A percentile compares a stretch with the other conserved stretches of the same genome.
Conservation (phyloP, 2,888 invertebrate species). For the Tetragonula carbonaria region DNA sequence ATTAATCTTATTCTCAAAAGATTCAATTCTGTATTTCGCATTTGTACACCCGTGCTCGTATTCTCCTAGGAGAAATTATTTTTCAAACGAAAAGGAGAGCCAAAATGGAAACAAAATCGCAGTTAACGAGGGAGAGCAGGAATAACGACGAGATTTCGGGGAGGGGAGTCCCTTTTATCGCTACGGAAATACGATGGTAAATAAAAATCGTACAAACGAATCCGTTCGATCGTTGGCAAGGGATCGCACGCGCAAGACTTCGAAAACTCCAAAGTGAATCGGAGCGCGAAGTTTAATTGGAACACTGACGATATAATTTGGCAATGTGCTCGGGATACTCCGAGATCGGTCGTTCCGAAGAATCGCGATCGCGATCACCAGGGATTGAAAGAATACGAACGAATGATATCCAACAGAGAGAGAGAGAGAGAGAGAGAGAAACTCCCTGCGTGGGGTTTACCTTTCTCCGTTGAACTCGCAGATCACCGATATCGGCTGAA, state of each 20-base stretch:
- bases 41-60: background rate
- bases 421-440: background rate
- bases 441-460: slow-evolving; percentile 30
- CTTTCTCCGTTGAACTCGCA: slow-evolving; percentile 28
- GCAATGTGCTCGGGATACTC: background rate
- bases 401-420: slow-evolving; percentile 16
- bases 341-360: slow-evolving; percentile 6
- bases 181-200: background rate
- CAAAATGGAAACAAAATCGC: background rate
- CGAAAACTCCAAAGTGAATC: slow-evolving; percentile 2
- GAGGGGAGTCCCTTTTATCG: background rate
- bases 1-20: background rate
- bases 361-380: background rate
- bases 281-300: slow-evolving; percentile 35
- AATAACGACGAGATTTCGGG: slow-evolving; percentile 13
- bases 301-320: slow-evolving; percentile 33
- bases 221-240: slow-evolving; percentile 5
- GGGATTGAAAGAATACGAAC: slow-evolving; percentile 11
- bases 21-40: background rate
- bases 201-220: slow-evolving; percentile 13
- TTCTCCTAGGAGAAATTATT: background rate
- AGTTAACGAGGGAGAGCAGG: background rate
- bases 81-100: background rate
- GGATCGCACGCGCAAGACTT: background rate
- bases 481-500: slow-evolving; percentile 46